Evolutionary conservation across 2,797 vertebrate genomes (phyloP), one percentile per base, ranked within the genome.

Genomic region (Eremophila alpestris): DNA sequence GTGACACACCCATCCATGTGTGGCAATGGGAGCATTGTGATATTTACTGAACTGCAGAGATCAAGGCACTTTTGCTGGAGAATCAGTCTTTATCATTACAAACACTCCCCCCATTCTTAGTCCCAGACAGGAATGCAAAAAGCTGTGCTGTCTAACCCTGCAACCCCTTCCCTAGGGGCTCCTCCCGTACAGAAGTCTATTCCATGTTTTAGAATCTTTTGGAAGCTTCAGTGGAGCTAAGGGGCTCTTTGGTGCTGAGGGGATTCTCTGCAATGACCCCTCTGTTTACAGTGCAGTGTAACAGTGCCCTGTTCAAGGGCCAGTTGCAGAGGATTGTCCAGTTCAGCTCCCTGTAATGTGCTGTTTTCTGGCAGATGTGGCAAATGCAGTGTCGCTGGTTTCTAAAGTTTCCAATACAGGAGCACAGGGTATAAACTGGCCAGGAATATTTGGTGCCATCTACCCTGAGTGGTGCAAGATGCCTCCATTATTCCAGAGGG

Each of bases 1-100:
- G 46, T 38, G 56, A 56, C 46, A 15, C 7, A 11, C 17, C 2
- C 1, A 2, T 56, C 23, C 51, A 10, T 1, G 14, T 7, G 17
- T 26, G 36, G 45, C 49, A 67, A 14, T 38, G 45, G 40, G 41
- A 65, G 32, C 30, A 59, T 78, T 46, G 32, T 52, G 63, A 13
- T 58, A 54, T 29, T 51, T 46, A 52, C 45, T 40, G 54, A 71
- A n/a, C 40, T 32, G 58, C 63, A 49, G 65, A 81, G 46, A 36
- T 41, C 55, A 64, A 48, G 36, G 23, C 40, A 27, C 14, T 69
- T 73, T 40, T 76, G 45, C 64, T 54, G 29, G 32, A 49, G 26
- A 59, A 40, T 73, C 36, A 40, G 17, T 10, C 55, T 30, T 51
- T 55, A 60, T 46, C 16, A 19, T 34, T 83, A 34, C 23, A 52